A percentile compares a stretch with the other conserved stretches of the same genome.
Evolutionary conservation across 2,888 invertebrate species (phyloP).

Genomic region (Eupithecia abbreviata): DNA sequence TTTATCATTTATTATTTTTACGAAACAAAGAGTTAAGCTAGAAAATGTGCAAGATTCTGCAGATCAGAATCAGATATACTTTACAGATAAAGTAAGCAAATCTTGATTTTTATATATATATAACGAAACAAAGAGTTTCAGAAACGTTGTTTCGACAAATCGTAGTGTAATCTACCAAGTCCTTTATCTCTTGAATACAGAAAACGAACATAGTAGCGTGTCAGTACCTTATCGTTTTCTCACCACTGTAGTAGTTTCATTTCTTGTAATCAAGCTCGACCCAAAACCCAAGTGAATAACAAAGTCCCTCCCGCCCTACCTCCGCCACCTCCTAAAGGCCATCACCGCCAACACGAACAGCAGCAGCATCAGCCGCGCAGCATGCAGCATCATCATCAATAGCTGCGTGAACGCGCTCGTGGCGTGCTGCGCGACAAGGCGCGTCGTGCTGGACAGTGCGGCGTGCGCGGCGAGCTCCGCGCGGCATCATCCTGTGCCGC

Average conservation of each 20-base stretch:
- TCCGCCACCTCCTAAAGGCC: constrained; percentile 7
- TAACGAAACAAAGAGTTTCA: too few relatives aligned
- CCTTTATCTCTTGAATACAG: background rate
- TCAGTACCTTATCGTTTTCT: background rate
- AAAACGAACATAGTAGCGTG: background rate
- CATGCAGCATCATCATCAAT: constrained; percentile 48
- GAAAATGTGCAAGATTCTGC: too few relatives aligned
- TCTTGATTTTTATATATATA: too few relatives aligned
- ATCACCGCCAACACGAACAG: constrained; percentile 52
- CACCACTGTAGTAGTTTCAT: background rate
- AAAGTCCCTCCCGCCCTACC: constrained; percentile 18
- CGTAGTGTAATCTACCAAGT: background rate
- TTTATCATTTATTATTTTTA: too few relatives aligned
- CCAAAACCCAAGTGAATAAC: background rate
- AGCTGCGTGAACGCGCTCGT: constrained; percentile 57
- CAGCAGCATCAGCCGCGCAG: constrained; percentile 55
- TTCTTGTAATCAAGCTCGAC: background rate
- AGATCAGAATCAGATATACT: too few relatives aligned
- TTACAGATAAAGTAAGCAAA: too few relatives aligned
- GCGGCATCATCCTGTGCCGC: constrained; percentile 88
- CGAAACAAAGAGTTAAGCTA: too few relatives aligned
- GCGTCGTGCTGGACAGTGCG: constrained; percentile 48
- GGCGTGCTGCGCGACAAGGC: constrained; percentile 46
- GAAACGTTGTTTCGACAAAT: background rate
- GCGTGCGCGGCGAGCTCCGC: constrained; percentile 66